phyloP scores from a whole-genome alignment of 2,113 vertebrate genomes.

The Chascanopsetta lugubris region DNA sequence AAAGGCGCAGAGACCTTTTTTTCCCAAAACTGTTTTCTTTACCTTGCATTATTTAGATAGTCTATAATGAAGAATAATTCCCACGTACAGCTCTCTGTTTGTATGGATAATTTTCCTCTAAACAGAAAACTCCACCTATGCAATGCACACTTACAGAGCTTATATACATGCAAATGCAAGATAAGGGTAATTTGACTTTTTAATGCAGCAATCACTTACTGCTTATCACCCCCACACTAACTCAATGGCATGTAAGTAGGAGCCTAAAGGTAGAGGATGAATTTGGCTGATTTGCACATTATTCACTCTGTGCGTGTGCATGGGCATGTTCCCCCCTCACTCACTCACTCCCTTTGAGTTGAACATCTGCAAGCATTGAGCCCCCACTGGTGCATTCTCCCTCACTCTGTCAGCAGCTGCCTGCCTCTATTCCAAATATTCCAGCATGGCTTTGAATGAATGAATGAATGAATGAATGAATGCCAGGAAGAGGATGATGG shows the following conservation, averaged over 20 bases:
- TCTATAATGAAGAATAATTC: background rate
- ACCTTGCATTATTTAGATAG: background rate
- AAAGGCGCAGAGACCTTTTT: background rate
- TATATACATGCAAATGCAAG: background rate
- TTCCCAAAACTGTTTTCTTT: background rate
- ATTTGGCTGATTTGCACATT: conserved; percentile 48
- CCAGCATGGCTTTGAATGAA: conserved; percentile 67
- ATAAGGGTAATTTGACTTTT: conserved; percentile 4
- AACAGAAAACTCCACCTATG: background rate
- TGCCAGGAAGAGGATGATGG: conserved; percentile 54
- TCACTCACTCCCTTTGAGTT: conserved; percentile 61
- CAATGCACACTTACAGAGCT: background rate
- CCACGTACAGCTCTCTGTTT: background rate
- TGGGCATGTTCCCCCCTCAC: conserved; percentile 31
- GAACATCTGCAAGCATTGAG: conserved; percentile 76
- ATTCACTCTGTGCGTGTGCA: conserved; percentile 46
- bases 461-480: too few species aligned
- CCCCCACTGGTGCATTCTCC: conserved; percentile 38
- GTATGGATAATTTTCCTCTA: background rate
- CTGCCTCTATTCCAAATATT: conserved; percentile 32
- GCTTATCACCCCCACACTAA: background rate
- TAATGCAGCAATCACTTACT: background rate
- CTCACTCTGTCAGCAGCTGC: conserved; percentile 67
- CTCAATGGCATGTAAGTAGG: conserved; percentile 24
- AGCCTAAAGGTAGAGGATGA: conserved; percentile 26